Conservation (phyloP, 2,113 vertebrate species). For the Equus przewalskii region DNA sequence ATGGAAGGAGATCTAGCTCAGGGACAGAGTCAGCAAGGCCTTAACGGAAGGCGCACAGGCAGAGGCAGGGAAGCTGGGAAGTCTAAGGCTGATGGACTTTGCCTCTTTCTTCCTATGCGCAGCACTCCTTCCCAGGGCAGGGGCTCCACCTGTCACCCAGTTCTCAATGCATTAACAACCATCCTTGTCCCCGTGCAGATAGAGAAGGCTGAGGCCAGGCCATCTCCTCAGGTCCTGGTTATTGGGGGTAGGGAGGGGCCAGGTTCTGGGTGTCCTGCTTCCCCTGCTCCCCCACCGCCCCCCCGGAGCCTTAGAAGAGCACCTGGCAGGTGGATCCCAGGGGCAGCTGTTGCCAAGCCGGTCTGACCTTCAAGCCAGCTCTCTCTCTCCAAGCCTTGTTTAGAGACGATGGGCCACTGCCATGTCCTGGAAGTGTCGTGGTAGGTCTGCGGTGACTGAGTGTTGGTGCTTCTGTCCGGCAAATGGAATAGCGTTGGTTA, state of each 20-base stretch:
- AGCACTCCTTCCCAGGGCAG: too few relatives aligned
- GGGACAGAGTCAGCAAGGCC: background rate
- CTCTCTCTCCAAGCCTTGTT: background rate
- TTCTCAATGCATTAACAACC: background rate
- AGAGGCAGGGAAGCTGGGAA: background rate
- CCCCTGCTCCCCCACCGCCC: background rate
- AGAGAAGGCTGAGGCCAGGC: background rate
- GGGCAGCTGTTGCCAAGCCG: background rate
- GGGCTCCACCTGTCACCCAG: background rate
- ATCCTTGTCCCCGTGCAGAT: too few relatives aligned
- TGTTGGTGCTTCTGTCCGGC: too few relatives aligned
- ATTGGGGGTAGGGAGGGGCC: background rate
- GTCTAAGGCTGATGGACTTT: background rate
- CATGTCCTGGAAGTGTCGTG: background rate
- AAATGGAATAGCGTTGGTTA: background rate
- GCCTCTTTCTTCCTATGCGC: background rate
- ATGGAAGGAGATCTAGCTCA: background rate
- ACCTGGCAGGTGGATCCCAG: background rate
- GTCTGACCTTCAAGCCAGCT: background rate
- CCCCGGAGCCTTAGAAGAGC: background rate
- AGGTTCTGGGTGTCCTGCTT: background rate
- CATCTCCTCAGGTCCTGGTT: background rate
- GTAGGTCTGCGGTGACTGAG: too few relatives aligned
- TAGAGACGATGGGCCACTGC: background rate
- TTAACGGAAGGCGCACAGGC: background rate